These are phyloP conservation scores for Chelidonichthys spinosus DNA, from an alignment of 2,797 vertebrate genomes.

Conservation along the genomic window DNA sequence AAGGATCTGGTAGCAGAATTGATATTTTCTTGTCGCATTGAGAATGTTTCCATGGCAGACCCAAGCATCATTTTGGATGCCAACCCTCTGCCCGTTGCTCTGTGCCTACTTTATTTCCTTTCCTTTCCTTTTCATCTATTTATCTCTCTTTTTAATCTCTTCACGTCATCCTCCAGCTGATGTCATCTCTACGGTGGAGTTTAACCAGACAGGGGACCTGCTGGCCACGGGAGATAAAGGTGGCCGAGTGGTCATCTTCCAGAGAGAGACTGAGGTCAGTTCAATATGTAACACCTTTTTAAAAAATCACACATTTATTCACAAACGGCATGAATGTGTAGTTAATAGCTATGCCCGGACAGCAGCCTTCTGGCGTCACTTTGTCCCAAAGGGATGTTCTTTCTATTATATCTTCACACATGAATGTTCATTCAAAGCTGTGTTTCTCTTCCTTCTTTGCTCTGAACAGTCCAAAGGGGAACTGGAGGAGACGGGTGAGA, in stretches of 20 bases:
- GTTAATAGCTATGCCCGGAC: neutral
- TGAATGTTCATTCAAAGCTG: slow-evolving; percentile 5
- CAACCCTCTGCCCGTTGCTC: neutral
- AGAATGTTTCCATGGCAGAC: neutral
- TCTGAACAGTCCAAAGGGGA: slow-evolving; percentile 89
- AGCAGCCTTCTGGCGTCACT: neutral
- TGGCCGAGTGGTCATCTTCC: slow-evolving; percentile 98
- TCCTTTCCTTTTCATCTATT: slow-evolving; percentile 15
- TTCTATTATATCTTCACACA: neutral
- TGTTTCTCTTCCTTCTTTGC: slow-evolving; percentile 15
- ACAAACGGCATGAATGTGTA: neutral
- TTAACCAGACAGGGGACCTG: slow-evolving; percentile 98
- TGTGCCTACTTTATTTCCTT: neutral
- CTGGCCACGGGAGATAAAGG: slow-evolving; percentile 99
- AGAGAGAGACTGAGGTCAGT: slow-evolving; percentile 95
- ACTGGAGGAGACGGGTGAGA: slow-evolving; percentile 86
- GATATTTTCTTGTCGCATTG: slow-evolving; percentile 2
- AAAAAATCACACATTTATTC: neutral
- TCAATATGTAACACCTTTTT: slow-evolving; percentile 22
- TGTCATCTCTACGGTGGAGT: slow-evolving; percentile 99
- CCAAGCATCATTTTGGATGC: neutral
- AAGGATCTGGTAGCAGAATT: neutral
- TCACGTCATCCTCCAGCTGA: slow-evolving; percentile 85
- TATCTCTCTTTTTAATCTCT: neutral
- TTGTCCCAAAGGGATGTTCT: neutral